phyloP scores from a whole-genome alignment of 2,113 vertebrate genomes.

The Sitta europaea region DNA sequence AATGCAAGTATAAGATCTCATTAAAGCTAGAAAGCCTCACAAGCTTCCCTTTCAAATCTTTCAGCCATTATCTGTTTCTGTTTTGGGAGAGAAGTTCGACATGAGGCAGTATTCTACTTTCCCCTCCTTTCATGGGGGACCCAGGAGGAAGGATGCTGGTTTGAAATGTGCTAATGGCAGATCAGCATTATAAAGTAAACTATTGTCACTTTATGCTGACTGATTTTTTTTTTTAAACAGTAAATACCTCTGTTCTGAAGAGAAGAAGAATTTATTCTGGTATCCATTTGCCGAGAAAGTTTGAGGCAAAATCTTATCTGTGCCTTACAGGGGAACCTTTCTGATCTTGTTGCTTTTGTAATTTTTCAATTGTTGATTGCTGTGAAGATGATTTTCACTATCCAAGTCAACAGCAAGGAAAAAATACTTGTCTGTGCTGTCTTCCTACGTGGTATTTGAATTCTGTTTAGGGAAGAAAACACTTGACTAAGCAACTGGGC shows the following conservation, averaged over 20 bases:
- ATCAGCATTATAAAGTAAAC: background rate
- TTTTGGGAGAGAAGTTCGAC: background rate
- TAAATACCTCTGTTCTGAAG: constrained; percentile 22
- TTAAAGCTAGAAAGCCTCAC: background rate
- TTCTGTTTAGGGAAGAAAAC: background rate
- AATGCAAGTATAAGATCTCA: background rate
- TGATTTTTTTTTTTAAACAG: background rate
- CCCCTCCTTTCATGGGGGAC: background rate
- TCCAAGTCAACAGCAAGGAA: constrained; percentile 28
- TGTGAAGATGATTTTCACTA: constrained; percentile 59
- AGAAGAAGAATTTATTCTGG: constrained; percentile 44
- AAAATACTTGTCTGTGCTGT: background rate
- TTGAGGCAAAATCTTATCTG: constrained; percentile 62
- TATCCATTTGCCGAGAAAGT: constrained; percentile 41
- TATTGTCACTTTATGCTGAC: background rate
- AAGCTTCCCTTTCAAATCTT: background rate
- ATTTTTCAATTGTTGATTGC: constrained; percentile 58
- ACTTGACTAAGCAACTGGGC: background rate
- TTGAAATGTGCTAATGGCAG: background rate
- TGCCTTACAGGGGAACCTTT: constrained; percentile 27
- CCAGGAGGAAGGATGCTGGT: background rate
- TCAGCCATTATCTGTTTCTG: background rate
- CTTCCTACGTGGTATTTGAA: background rate
- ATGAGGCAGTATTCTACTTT: background rate
- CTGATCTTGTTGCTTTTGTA: constrained; percentile 35